These are phyloP conservation scores for Mnemiopsis leidyi DNA, from an alignment of 37 sponge, comb jelly and placozoan genomes.

Conservation along the genomic window DNA sequence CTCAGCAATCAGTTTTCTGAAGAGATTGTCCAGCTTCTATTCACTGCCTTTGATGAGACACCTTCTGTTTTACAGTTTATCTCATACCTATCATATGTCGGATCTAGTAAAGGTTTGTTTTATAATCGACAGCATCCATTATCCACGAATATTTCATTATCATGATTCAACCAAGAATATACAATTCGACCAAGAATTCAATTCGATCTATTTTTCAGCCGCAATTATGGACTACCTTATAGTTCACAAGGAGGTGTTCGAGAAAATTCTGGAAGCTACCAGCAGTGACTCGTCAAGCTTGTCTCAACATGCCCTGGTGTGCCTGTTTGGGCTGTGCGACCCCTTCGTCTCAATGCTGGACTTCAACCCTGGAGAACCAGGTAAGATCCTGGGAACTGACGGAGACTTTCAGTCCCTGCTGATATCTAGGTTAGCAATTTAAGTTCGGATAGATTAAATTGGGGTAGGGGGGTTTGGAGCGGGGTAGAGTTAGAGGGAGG, in stretches of 20 bases:
- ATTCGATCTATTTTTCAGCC: not conserved
- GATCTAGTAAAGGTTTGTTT: slow-evolving; percentile 50
- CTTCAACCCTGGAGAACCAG: not conserved
- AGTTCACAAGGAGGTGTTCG: not conserved
- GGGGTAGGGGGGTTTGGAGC: too few species aligned
- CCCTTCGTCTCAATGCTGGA: slow-evolving; percentile 45
- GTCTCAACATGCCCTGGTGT: slow-evolving; percentile 12
- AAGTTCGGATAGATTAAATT: too few species aligned
- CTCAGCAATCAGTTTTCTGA: slow-evolving; percentile 40
- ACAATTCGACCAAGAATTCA: too few species aligned
- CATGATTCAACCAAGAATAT: too few species aligned
- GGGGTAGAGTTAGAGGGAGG: too few species aligned
- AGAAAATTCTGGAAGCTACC: slow-evolving; percentile 39
- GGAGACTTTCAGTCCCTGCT: too few species aligned
- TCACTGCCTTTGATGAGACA: not conserved
- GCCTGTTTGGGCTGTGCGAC: slow-evolving; percentile 43
- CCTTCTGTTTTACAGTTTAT: slow-evolving; percentile 21
- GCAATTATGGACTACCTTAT: slow-evolving; percentile 62
- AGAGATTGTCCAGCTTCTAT: slow-evolving; percentile 24
- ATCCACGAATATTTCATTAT: too few species aligned
- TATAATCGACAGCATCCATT: too few species aligned
- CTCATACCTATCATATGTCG: slow-evolving; percentile 20
- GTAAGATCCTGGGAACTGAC: not conserved
- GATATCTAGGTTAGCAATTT: too few species aligned
- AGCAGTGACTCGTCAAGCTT: not conserved